A percentile compares a stretch with the other conserved stretches of the same genome.
Conservation (phyloP, 2,113 vertebrate genomes). For the Rhinoptilus africanus region DNA sequence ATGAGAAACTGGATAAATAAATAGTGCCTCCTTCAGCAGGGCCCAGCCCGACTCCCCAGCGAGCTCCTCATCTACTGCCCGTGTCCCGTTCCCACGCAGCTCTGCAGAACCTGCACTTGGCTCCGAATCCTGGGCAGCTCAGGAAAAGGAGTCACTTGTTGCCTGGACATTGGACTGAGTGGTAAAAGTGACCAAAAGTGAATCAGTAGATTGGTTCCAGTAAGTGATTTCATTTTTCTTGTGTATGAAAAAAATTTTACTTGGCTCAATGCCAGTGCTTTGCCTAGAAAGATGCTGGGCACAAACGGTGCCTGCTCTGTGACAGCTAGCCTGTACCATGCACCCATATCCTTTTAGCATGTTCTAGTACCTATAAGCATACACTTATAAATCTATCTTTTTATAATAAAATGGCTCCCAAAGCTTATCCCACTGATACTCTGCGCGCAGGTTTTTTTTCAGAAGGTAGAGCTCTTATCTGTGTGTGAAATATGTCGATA, state of each 20-base stretch:
- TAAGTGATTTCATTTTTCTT: slow-evolving; percentile 42
- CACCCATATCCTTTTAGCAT: not conserved
- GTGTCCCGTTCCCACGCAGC: not conserved
- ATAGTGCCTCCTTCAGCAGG: not conserved
- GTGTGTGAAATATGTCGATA: not conserved
- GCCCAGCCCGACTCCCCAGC: not conserved
- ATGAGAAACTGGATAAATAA: not conserved
- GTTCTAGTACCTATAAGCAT: not conserved
- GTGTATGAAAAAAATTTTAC: not conserved
- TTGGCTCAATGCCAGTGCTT: not conserved
- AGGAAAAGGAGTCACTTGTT: slow-evolving; percentile 41
- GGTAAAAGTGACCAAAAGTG: slow-evolving; percentile 16
- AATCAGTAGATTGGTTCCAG: slow-evolving; percentile 22
- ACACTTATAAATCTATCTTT: not conserved
- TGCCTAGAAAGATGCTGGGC: not conserved
- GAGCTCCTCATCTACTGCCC: rapidly evolving
- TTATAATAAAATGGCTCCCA: not conserved
- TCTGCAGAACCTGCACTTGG: not conserved
- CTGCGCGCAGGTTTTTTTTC: not conserved
- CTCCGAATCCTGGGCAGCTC: not conserved
- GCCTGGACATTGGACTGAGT: not conserved
- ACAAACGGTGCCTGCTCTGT: not conserved
- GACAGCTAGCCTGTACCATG: not conserved
- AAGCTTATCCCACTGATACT: not conserved
- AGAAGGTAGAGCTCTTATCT: not conserved